phyloP scores from a whole-genome alignment of 1,140 invertebrate species.

The Physella acuta region DNA sequence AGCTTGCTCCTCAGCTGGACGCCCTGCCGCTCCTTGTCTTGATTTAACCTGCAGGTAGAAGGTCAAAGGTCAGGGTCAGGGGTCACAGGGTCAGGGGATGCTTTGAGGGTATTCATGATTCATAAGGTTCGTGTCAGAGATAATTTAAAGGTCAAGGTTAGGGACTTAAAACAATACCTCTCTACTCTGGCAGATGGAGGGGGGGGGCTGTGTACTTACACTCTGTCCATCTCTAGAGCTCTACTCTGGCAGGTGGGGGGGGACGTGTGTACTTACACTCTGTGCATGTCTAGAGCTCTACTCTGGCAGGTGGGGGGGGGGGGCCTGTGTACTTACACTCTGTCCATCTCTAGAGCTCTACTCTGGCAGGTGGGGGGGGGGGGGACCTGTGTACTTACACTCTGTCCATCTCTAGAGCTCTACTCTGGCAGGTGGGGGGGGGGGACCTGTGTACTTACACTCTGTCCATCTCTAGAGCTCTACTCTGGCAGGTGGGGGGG shows the following conservation, averaged over 20 bases:
- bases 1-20: conserved; percentile 26
- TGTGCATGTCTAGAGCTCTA: conserved; percentile 44
- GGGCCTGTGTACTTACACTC: conserved; percentile 37
- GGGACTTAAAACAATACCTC: too few relatives aligned
- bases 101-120: too few relatives aligned
- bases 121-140: too few relatives aligned
- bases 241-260: conserved; percentile 45
- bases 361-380: conserved; percentile 42
- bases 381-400: conserved; percentile 36
- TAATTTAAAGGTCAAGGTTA: too few relatives aligned
- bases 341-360: conserved; percentile 45
- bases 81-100: too few relatives aligned
- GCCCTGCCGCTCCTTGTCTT: conserved; percentile 29
- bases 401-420: conserved; percentile 44
- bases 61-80: too few relatives aligned
- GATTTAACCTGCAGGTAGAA: conserved; percentile 22
- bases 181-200: conserved; percentile 42
- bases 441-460: conserved; percentile 36
- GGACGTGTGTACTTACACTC: conserved; percentile 37
- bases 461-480: conserved; percentile 44
- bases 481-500: conserved; percentile 43
- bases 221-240: conserved; percentile 43
- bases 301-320: conserved; percentile 42
- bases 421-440: conserved; percentile 43
- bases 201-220: conserved; percentile 38